Base-by-base conservation (phyloP, 1,140 invertebrate genomes). In the Nomia melanderi region DNA sequence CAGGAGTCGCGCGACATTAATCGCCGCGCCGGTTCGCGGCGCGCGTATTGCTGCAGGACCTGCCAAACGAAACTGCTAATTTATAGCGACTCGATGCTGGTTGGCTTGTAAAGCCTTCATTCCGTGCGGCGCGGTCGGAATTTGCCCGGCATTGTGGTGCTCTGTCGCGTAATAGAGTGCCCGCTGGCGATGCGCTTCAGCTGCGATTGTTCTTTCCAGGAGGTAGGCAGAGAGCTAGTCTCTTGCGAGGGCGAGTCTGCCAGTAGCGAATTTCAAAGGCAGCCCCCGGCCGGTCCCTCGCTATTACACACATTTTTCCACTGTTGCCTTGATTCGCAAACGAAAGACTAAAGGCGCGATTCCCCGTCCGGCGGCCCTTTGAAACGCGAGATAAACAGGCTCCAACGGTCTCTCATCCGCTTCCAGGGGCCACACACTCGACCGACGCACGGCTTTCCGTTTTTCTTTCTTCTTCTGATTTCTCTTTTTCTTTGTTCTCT, bases 371-470 rank as follows among this genome's bases (percentile, higher is more conserved):
- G 4, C 31, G 60, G 29, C 44, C n/a, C 65, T 82, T 81, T 82
- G 73, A 82, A 77, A 78, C 63, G 33, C 79, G 66, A 82, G 70
- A 81, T 81, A 82, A 77, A 81, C 75, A 41, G 44, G 29, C 25
- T 23, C 25, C 57, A 17, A 33, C 60, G 39, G 20, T 27, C 29
- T 54, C 60, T n/a, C 53, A 62, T 67, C 9, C 50, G 56, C 33
- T 44, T 67, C 29, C 29, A 8, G 36, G 27, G 65, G 59, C 62
- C 62, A 63, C 70, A 62, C 54, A 81, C 81, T 77, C 65, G 81
- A 47, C 47, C 60, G n/a, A 50, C 62, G 50, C 44, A 54, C 29
- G 23, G 31, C 41, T 1, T 17, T 14, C 41, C 4, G 14, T 17
- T 12, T 14, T 44, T 44, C 20, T 44, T 44, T 17, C 14, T 5